Percentiles rank a stretch among this genome's conserved stretches.
Evolutionary conservation across 37 sponge, comb jelly and placozoan genomes (phyloP).

Genomic region (Dysidea cf. avara): DNA sequence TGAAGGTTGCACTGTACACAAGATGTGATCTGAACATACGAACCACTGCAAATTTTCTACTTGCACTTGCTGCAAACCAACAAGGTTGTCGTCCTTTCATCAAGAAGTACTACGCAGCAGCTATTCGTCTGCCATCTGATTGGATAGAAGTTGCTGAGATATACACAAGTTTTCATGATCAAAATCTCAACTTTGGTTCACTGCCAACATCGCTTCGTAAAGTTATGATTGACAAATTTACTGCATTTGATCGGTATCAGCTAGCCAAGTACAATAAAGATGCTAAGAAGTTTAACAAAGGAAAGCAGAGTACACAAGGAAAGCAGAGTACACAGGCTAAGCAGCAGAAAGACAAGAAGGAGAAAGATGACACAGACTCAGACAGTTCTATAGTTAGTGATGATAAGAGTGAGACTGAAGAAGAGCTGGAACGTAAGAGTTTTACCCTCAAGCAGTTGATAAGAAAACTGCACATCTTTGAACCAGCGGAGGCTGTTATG

Average conservation of each 20-base stretch:
- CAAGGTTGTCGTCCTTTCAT: conserved; percentile 86
- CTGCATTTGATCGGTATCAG: conserved; percentile 93
- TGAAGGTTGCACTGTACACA: conserved; percentile 94
- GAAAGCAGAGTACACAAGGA: conserved; percentile 30
- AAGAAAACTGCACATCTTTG: conserved; percentile 92
- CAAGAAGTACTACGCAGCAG: conserved; percentile 83
- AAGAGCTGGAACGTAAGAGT: conserved; percentile 72
- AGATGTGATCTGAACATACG: conserved; percentile 88
- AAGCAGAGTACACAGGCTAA: conserved; percentile 14
- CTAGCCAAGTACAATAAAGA: conserved; percentile 98
- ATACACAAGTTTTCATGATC: conserved; percentile 91
- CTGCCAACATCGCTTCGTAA: conserved; percentile 91
- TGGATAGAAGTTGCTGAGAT: conserved; percentile 99
- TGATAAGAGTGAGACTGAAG: conserved; percentile 55
- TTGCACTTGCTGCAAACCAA: conserved; percentile 86
- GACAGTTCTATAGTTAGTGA: conserved; percentile 23
- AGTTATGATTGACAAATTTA: conserved; percentile 88
- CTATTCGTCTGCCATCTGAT: conserved; percentile 93
- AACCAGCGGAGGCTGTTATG: conserved; percentile 95
- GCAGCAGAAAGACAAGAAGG: conserved; percentile 3
- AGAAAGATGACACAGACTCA: conserved; percentile 14
- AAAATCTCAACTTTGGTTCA: conserved; percentile 79
- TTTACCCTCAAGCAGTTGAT: conserved; percentile 99
- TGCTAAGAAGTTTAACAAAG: conserved; percentile 69
- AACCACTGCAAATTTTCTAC: conserved; percentile 93